Base-by-base conservation (phyloP, 2,888 invertebrate species). In the Salpingus planirostris region DNA sequence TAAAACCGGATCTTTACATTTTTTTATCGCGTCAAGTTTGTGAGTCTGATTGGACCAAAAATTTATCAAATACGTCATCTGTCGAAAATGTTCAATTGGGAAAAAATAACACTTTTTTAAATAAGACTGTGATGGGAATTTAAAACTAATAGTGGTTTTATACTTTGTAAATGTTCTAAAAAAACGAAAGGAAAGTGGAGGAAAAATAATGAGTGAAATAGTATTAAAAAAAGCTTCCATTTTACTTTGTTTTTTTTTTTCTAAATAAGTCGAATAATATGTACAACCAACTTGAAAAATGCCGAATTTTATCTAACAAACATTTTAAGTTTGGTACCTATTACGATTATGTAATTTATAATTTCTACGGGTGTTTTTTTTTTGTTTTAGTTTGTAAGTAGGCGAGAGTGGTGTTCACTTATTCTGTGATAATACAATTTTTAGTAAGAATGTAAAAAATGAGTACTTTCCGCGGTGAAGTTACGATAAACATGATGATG, bases 371-470 rank as follows among this genome's bases (percentile, higher is more conserved):
- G 62, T 61, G 59, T 61, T 59, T 43, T 57, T 18, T 5, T 18
- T 18, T 18, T 6, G 5, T 55, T 54, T 60, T 59, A 59, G 52
- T 49, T 54, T 45, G 47, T 51, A 57, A 46, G 42, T 49, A 49
- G 50, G 49, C 42, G 50, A 36, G 44, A 52, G 50, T 52, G 54
- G 64, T 65, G 64, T 65, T 65, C 65, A 65, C 64, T 62, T 59
- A 64, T 65, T 63, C 65, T 65, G 65, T 65, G 65, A 39, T 38
- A 64, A 63, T 58, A 64, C 59, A 62, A 60, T 63, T 63, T n/a
- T 64, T 63, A 62, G 60, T 62, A 64, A 61, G 52, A 57, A 58
- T 64, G 57, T 27, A 28, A 15, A 28, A 29, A 8, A n/a, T n/a
- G n/a, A n/a, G n/a, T n/a, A n/a, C n/a, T n/a, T n/a, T n/a, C n/a